phyloP scores from a whole-genome alignment of 2,888 invertebrate genomes.

The Maniola hyperantus region DNA sequence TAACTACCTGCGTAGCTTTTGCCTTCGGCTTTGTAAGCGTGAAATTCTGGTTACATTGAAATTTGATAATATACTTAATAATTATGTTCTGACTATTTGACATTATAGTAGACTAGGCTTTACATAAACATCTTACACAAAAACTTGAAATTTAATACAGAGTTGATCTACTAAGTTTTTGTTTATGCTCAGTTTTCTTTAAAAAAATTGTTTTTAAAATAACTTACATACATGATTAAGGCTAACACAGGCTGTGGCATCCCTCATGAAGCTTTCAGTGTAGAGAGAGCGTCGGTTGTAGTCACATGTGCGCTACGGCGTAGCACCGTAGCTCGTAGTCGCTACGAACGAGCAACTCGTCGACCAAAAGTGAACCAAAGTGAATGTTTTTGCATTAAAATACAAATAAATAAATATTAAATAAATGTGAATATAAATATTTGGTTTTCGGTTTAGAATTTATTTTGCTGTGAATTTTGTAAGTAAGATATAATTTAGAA shows the following conservation, averaged over 20 bases:
- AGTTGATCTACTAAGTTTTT: too few species aligned
- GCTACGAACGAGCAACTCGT: slow-evolving; percentile 46
- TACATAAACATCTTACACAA: too few species aligned
- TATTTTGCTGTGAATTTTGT: slow-evolving; percentile 19
- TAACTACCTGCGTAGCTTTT: too few species aligned
- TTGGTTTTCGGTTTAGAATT: background rate
- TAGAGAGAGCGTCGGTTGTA: slow-evolving; percentile 42
- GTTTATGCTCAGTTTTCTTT: background rate
- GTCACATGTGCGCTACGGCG: slow-evolving; percentile 56
- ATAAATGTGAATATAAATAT: slow-evolving; percentile 27
- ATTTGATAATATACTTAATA: too few species aligned
- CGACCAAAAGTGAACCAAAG: slow-evolving; percentile 30
- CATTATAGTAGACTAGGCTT: too few species aligned
- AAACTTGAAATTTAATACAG: too few species aligned
- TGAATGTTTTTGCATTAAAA: slow-evolving; percentile 38
- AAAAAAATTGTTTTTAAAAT: background rate
- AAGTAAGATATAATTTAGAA: slow-evolving; percentile 15
- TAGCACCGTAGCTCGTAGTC: slow-evolving; percentile 40
- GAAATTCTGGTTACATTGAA: too few species aligned
- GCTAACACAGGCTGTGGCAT: slow-evolving; percentile 43
- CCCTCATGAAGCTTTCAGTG: slow-evolving; percentile 32
- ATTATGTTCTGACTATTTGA: too few species aligned
- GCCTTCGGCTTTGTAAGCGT: too few species aligned
- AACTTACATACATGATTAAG: slow-evolving; percentile 22
- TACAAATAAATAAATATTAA: too few species aligned